Percentiles rank a stretch among this genome's conserved stretches.
phyloP scores from a whole-genome alignment of 2,888 invertebrate species.

The Nematopogon swammerdamellus region DNA sequence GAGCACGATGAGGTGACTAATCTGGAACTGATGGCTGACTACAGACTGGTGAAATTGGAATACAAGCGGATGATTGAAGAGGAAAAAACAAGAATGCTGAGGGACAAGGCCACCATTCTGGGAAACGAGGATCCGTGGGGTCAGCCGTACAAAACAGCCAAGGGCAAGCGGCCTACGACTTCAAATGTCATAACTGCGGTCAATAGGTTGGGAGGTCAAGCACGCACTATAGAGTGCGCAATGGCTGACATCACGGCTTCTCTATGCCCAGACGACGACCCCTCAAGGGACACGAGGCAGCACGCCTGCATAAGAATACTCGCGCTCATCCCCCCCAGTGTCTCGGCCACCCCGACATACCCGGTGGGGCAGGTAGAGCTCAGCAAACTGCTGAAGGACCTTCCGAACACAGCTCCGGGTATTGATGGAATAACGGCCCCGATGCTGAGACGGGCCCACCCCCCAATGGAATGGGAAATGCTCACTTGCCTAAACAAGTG shows the following conservation, averaged over 20 bases:
- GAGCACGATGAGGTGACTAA: no score
- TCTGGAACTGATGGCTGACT: no score
- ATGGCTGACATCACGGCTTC: not conserved
- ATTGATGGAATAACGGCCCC: not conserved
- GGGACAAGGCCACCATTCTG: not conserved
- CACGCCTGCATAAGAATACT: not conserved
- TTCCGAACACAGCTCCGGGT: not conserved
- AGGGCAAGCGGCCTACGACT: no score
- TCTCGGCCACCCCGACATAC: not conserved
- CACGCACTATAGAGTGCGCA: no score
- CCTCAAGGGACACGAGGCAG: not conserved
- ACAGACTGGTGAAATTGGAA: not conserved
- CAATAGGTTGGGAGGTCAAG: no score
- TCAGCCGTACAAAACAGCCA: not conserved
- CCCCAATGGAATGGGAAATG: no score
- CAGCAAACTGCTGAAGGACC: no score
- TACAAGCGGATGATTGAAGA: not conserved
- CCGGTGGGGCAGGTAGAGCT: not conserved
- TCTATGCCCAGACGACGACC: conserved; percentile 4
- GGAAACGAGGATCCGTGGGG: not conserved
- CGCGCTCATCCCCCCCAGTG: not conserved
- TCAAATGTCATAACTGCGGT: no score
- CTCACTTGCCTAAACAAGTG: not conserved
- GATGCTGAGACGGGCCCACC: no score
- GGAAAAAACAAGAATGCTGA: not conserved